Evolutionary conservation across 30 jellyfish, hydroid and myxozoan species (phyloP), one percentile per base, ranked within the genome.

Genomic region (Pelagia noctiluca): DNA sequence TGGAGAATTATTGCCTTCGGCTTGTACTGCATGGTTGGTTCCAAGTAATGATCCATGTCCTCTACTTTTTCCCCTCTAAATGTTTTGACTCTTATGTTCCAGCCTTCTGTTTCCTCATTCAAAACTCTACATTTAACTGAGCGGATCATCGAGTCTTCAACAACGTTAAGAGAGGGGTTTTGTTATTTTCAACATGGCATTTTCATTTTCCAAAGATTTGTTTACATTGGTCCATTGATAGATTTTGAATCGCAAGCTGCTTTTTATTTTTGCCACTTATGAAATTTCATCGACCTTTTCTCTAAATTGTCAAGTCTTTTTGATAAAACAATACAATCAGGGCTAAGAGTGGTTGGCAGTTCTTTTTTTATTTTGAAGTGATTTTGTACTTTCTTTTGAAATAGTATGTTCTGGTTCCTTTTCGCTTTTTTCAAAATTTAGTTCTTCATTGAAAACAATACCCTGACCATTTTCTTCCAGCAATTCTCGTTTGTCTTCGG

Each of bases 21-120:
- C n/a, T n/a, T n/a, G n/a, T 26, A 68, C 34, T 25, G 81, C 23
- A 68, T 66, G 81, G 38, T 19, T 68, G 81, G 65, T 68, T 29
- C 81, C 81, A 21, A 60, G 90, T 60, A 0, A 48, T 23, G 70
- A 62, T 68, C 37, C 22, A 68, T 73, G 23, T 35, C 35, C 50
- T 61, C 75, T n/a, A n/a, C n/a, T n/a, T n/a, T n/a, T n/a, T n/a
- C n/a, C n/a, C n/a, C n/a, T n/a, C n/a, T n/a, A n/a, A n/a, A n/a
- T n/a, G n/a, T n/a, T n/a, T n/a, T n/a, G n/a, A n/a, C n/a, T n/a
- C n/a, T n/a, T n/a, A n/a, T n/a, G n/a, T n/a, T n/a, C n/a, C n/a
- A n/a, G n/a, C n/a, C n/a, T n/a, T n/a, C n/a, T n/a, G n/a, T n/a
- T n/a, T 42, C 12, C 57, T 5, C 12, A 42, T 42, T 42, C 57